These are phyloP conservation scores for Frankliniella fusca DNA, from an alignment of 2,888 invertebrate genomes.

Conservation along the genomic window DNA sequence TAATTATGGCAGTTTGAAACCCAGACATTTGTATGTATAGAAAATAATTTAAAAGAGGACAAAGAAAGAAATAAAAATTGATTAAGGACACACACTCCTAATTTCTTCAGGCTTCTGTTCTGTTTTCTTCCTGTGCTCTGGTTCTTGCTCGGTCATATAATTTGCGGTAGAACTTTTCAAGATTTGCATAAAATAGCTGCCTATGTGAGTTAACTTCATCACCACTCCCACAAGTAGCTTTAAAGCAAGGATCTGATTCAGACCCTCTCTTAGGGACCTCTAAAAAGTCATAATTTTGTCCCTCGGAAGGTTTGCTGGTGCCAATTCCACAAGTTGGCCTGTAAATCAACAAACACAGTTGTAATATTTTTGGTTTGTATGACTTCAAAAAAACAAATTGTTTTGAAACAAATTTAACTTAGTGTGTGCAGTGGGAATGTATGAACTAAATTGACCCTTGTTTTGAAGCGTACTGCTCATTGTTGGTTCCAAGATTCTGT, in stretches of 20 bases:
- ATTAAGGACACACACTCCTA: too few relatives aligned
- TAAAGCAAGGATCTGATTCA: not conserved
- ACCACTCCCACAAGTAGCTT: not conserved
- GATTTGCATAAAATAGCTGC: conserved; percentile 14
- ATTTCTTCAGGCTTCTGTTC: too few relatives aligned
- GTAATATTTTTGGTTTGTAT: too few relatives aligned
- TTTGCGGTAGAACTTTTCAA: not conserved
- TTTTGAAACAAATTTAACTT: not conserved
- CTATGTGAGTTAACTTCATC: not conserved
- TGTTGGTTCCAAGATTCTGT: not conserved
- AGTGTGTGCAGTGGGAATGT: not conserved
- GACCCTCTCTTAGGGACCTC: not conserved
- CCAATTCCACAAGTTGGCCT: not conserved
- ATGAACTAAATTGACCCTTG: not conserved
- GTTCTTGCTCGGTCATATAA: not conserved
- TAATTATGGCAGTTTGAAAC: not conserved
- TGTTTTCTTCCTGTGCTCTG: not conserved
- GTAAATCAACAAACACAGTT: not conserved
- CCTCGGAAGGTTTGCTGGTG: not conserved
- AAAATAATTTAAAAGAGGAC: too few relatives aligned
- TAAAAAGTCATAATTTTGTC: not conserved
- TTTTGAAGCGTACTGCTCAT: not conserved
- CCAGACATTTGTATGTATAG: not conserved
- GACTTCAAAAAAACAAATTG: not conserved
- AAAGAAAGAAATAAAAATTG: too few relatives aligned